Percentiles rank a stretch among this genome's conserved stretches.
Evolutionary conservation across 2,113 vertebrate species (phyloP).

Genomic region (Hypomesus transpacificus): DNA sequence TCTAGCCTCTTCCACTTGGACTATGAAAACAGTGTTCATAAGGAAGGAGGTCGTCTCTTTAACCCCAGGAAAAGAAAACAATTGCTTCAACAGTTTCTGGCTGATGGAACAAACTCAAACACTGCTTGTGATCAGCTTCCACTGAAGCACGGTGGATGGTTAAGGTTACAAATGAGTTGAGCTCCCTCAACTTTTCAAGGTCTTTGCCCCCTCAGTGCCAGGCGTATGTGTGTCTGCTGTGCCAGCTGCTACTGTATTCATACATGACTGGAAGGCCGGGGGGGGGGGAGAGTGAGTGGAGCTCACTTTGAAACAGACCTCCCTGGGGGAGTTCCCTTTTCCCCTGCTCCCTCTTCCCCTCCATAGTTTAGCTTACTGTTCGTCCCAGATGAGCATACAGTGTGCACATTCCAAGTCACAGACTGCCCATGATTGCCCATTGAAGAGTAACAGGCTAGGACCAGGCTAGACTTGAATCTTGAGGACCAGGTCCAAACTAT

Average conservation of each 20-base stretch:
- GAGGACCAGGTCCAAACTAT: no score
- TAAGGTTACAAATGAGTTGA: slow-evolving; percentile 27
- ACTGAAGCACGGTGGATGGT: not conserved
- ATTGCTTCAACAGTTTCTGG: no score
- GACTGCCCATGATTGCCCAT: no score
- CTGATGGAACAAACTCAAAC: slow-evolving; percentile 1
- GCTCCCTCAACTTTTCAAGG: slow-evolving; percentile 30
- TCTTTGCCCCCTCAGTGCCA: slow-evolving; percentile 41
- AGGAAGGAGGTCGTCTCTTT: no score
- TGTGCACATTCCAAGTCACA: no score
- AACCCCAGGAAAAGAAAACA: no score
- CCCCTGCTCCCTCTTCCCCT: slow-evolving; percentile 33
- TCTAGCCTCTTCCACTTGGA: no score
- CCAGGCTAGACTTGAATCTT: no score
- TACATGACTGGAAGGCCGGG: slow-evolving; percentile 48
- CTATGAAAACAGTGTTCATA: no score
- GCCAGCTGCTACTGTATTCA: slow-evolving; percentile 60
- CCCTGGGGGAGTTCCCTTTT: slow-evolving; percentile 33
- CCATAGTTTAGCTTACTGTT: slow-evolving; percentile 53
- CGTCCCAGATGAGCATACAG: slow-evolving; percentile 8
- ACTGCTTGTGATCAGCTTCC: not conserved
- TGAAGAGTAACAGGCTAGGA: no score
- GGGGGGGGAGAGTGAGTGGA: slow-evolving; percentile 24
- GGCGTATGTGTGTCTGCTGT: slow-evolving; percentile 28
- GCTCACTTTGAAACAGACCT: slow-evolving; percentile 10